Conservation (phyloP, 2,888 invertebrate species). For the Spilosoma lubricipeda region DNA sequence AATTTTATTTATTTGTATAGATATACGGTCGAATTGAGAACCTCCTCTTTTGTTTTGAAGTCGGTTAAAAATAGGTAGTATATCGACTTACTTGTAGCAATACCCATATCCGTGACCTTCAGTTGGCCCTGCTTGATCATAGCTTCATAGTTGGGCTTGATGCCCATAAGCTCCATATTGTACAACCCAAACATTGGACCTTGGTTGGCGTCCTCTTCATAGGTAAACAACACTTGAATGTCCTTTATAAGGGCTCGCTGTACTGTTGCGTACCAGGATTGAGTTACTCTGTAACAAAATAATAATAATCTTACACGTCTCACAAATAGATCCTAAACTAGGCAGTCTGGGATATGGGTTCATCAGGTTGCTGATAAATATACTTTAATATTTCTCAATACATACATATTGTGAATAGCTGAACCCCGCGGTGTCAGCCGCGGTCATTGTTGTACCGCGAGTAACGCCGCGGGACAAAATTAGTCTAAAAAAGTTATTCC, state of each 20-base stretch:
- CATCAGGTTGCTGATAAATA: too few relatives aligned
- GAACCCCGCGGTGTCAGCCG: too few relatives aligned
- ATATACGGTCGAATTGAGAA: too few relatives aligned
- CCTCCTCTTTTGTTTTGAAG: too few relatives aligned
- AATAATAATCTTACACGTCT: background rate
- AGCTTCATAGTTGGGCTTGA: conserved; percentile 95
- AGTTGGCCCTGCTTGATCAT: conserved; percentile 94
- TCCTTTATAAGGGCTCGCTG: conserved; percentile 93
- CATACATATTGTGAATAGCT: too few relatives aligned
- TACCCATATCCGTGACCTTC: conserved; percentile 94
- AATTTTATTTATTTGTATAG: too few relatives aligned
- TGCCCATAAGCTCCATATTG: conserved; percentile 90
- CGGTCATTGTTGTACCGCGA: too few relatives aligned
- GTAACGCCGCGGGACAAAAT: too few relatives aligned
- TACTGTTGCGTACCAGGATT: conserved; percentile 90
- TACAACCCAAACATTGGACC: conserved; percentile 93
- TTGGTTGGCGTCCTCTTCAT: conserved; percentile 89
- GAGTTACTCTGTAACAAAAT: conserved; percentile 81
- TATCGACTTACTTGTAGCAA: conserved; percentile 90
- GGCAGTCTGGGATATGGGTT: too few relatives aligned
- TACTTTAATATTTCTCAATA: too few relatives aligned
- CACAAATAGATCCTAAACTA: background rate
- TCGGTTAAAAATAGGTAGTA: background rate
- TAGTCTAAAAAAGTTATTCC: too few relatives aligned
- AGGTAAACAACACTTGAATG: conserved; percentile 91